Evolutionary conservation across 2,113 vertebrate species (phyloP), one percentile per base, ranked within the genome.

Genomic region (Spizaetus ornatus): DNA sequence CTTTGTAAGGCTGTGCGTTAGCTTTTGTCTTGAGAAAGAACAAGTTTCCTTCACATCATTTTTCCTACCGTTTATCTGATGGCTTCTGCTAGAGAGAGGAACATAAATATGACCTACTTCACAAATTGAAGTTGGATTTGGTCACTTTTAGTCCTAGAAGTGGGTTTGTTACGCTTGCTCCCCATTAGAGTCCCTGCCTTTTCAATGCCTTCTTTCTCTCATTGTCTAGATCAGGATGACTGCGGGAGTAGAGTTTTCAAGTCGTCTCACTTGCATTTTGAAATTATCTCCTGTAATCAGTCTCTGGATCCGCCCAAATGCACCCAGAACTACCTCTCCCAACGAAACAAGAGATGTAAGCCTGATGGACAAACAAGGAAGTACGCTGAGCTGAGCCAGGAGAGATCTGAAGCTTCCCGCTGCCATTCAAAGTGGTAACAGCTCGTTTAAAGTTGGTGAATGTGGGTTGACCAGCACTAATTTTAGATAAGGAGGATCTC

Each of bases 391-490:
- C 42, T 53, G 65, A 89, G 34, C 40, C 11, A 10, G 14, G 16
- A 16, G 40, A 16, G 22, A 73, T 10, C n/a, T 0, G 2, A 83
- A 53, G 42, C 38, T 78, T 58, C 22, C 22, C 0, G 0, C 32
- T 81, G 56, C n/a, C 31, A 8, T 16, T n/a, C 26, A 8, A 16
- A 40, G 38, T 6, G 45, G 4, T 32, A 92, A 42, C 25, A 67
- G 76, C 63, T 40, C 11, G 0, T 22, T 45, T 42, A 16, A 56
- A 69, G 22, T 7, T 36, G 11, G 76, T 50, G 26, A 34, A 66
- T 16, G 32, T 5, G 81, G 80, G 25, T 6, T 86, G 80, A 42
- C 55, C 72, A 59, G 80, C 50, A 20, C 32, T 40, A 25, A 45
- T 76, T 95, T 90, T 52, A 81, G 48, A 0, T 20, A 65, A 52